Conservation (phyloP, 2,888 invertebrate genomes). For the Drosophila suboccidentalis region DNA sequence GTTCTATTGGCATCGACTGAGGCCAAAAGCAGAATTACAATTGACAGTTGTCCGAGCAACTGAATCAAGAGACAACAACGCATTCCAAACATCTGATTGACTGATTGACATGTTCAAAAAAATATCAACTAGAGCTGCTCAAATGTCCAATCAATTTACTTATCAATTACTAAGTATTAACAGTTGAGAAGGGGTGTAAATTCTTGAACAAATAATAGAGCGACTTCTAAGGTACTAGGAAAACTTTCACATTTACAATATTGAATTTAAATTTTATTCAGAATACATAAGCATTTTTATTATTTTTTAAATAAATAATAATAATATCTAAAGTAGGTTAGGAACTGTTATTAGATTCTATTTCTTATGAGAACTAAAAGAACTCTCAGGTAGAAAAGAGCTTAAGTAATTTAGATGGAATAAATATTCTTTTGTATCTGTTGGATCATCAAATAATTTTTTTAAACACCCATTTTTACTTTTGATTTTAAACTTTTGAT, state of each 20-base stretch:
- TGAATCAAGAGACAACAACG: constrained; percentile 44
- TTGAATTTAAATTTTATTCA: background rate
- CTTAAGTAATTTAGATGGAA: no score
- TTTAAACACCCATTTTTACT: no score
- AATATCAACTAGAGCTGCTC: background rate
- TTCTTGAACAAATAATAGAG: constrained; percentile 43
- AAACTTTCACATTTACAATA: background rate
- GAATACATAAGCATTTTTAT: background rate
- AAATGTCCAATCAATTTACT: constrained; percentile 24
- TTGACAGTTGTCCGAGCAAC: constrained; percentile 21
- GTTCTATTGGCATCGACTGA: constrained; percentile 35
- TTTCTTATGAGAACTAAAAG: no score
- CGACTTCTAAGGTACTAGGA: background rate
- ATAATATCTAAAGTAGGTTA: background rate
- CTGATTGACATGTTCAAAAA: constrained; percentile 64
- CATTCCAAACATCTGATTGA: constrained; percentile 43
- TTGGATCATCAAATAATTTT: no score
- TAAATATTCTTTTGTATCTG: no score
- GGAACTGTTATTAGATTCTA: background rate
- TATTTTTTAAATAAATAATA: background rate
- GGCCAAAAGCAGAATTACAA: constrained; percentile 5
- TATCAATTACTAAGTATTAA: constrained; percentile 16
- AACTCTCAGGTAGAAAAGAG: no score
- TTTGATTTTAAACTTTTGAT: no score
- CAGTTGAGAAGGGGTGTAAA: constrained; percentile 43